phyloP scores from a whole-genome alignment of 2,113 vertebrate genomes.

The Pyrgilauda ruficollis region DNA sequence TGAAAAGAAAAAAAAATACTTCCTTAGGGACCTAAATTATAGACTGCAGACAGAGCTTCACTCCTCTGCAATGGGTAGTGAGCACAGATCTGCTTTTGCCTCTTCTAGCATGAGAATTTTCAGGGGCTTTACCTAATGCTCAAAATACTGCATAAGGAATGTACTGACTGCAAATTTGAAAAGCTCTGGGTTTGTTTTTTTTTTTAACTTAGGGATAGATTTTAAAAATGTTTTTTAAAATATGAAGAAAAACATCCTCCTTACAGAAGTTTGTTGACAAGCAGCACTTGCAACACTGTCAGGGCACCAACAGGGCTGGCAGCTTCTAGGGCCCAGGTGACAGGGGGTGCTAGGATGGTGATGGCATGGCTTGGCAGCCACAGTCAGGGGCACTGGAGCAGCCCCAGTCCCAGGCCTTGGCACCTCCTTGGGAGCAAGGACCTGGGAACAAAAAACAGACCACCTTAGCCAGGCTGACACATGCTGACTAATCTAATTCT shows the following conservation, averaged over 20 bases:
- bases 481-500: neutral
- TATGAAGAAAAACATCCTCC: neutral
- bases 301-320: neutral
- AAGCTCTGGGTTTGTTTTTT: neutral
- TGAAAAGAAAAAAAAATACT: neutral
- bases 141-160: neutral
- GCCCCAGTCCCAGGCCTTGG: rapidly evolving
- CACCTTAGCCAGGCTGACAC: neutral
- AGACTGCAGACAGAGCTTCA: neutral
- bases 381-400: rapidly evolving
- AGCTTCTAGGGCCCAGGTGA: neutral
- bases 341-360: rapidly evolving
- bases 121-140: neutral
- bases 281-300: neutral
- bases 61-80: neutral
- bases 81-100: neutral
- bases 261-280: neutral
- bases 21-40: neutral
- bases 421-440: neutral
- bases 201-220: neutral
- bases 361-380: neutral
- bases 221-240: neutral
- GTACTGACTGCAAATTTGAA: neutral
- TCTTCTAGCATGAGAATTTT: neutral
- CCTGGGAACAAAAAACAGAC: neutral